Evolutionary conservation across 2,113 vertebrate species (phyloP).

Genomic region (Phylloscopus trochiloides): DNA sequence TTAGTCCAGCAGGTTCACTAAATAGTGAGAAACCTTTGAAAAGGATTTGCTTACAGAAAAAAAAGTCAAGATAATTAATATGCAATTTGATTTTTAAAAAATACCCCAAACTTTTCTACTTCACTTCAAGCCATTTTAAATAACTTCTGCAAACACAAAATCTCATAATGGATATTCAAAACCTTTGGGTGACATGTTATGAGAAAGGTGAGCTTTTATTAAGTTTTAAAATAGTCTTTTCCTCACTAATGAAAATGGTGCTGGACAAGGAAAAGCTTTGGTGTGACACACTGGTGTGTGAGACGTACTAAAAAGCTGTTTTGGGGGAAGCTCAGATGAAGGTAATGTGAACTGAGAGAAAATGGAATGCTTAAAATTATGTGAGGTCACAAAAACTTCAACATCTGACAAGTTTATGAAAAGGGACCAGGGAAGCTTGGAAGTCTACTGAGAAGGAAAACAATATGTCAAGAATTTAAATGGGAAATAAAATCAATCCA

Average conservation of each 20-base stretch:
- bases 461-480: background rate
- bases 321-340: background rate
- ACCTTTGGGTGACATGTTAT: rapidly evolving
- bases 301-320: background rate
- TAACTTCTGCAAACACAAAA: background rate
- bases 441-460: background rate
- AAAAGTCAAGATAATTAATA: background rate
- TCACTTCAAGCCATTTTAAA: background rate
- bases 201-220: background rate
- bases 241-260: background rate
- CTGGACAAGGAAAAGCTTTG: background rate
- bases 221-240: background rate
- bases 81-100: background rate
- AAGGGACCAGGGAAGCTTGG: background rate
- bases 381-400: background rate
- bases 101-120: background rate
- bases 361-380: background rate
- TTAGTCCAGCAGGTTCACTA: background rate
- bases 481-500: background rate
- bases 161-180: background rate
- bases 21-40: background rate
- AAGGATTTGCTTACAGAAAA: background rate
- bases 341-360: background rate
- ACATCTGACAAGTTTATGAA: background rate
- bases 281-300: background rate